Evolutionary conservation across 2,113 vertebrate species (phyloP).

Genomic region (Tichodroma muraria): DNA sequence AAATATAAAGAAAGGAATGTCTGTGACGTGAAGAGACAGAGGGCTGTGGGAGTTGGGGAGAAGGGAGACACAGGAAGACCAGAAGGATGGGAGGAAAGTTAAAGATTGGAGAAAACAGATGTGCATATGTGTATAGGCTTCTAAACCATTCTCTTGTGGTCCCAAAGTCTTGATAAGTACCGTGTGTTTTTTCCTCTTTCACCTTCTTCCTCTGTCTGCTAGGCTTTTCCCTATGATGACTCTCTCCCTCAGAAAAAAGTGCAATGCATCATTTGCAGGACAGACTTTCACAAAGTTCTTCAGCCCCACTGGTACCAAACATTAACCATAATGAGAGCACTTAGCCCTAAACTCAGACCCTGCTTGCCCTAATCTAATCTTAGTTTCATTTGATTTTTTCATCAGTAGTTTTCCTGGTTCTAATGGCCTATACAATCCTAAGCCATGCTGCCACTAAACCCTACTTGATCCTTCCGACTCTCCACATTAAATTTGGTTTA

Average conservation of each 20-base stretch:
- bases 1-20: background rate
- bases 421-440: background rate
- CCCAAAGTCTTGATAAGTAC: background rate
- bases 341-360: background rate
- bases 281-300: background rate
- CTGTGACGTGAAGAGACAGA: background rate
- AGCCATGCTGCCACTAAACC: background rate
- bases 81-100: conserved; percentile 14
- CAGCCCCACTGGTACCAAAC: background rate
- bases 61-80: background rate
- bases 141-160: background rate
- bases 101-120: background rate
- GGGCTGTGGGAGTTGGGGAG: background rate
- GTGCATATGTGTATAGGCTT: background rate
- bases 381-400: background rate
- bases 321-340: background rate
- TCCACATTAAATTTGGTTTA: background rate
- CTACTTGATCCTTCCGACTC: background rate
- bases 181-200: background rate
- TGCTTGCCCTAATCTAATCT: background rate
- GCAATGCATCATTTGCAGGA: background rate
- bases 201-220: background rate
- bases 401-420: background rate
- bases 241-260: background rate
- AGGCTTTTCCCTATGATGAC: background rate